Evolutionary conservation across 2,113 vertebrate genomes (phyloP), one percentile per base, ranked within the genome.

Genomic region (Halichoeres trimaculatus): DNA sequence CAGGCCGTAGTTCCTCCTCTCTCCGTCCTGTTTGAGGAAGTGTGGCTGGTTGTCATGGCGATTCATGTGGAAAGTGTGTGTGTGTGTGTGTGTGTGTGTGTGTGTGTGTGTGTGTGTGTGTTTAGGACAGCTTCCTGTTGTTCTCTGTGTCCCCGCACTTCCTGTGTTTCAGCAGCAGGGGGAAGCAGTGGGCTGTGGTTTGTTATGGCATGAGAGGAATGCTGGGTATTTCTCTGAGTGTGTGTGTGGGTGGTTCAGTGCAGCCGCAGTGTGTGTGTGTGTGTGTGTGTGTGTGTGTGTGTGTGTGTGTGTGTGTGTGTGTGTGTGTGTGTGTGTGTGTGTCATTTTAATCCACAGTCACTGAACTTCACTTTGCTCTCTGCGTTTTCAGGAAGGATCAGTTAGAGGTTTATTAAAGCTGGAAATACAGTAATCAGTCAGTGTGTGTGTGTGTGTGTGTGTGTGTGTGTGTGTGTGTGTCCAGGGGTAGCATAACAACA

Each of bases 141-240:
- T 43, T 14, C 8, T 7, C 5, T 19, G 43, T 17, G 55, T 53
- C 30, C 2, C 12, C 12, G 35, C 50, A 55, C 22, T 13, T 24
- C 14, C 9, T 16, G 6, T 0, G n/a, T 9, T 3, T 26, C 30
- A 5, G 2, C 73, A 72, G 62, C 59, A 74, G 81, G 76, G 1
- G 79, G 82, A 65, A 61, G 60, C 69, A 61, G 23, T 16, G 60
- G 64, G 82, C 56, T 53, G 71, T 2, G 34, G 59, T 51, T 47
- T 1, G 4, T n/a, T 23, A 6, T 0, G 54, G 40, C 13, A 63
- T 69, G 52, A 7, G 9, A 74, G 17, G 80, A 76, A 86, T 76
- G 55, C 59, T 67, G 80, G 76, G 72, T 74, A 76, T 72, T 57
- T 30, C 53, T 1, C 8, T 51, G 53, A 38, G 53, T 84, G 72